Percentiles rank a stretch among this genome's conserved stretches.
phyloP scores from a whole-genome alignment of 2,113 vertebrate species.

The Triplophysa tibetana region DNA sequence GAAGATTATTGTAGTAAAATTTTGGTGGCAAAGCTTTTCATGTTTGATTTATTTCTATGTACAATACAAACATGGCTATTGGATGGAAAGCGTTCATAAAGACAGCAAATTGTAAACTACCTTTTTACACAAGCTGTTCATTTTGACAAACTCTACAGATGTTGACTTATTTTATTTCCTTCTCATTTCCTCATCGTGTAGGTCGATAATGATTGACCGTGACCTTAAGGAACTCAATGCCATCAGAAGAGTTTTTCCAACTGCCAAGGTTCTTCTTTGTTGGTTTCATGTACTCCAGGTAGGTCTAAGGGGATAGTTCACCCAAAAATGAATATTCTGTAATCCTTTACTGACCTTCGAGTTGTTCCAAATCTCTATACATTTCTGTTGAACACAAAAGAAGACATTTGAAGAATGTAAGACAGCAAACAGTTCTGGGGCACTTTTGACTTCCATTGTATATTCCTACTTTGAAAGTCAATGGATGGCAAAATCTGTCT shows the following conservation, averaged over 20 bases:
- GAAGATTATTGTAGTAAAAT: neutral
- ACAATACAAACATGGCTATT: neutral
- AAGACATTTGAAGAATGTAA: too few relatives aligned
- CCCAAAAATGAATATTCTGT: too few relatives aligned
- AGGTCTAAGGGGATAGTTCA: neutral
- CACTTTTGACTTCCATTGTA: too few relatives aligned
- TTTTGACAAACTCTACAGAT: neutral
- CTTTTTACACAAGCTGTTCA: neutral
- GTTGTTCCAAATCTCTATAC: too few relatives aligned
- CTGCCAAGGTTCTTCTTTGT: conserved; percentile 22
- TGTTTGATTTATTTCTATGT: neutral
- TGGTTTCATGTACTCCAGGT: conserved; percentile 40
- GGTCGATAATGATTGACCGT: conserved; percentile 40
- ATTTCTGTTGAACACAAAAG: too few relatives aligned
- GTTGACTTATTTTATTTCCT: neutral
- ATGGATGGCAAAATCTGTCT: too few relatives aligned
- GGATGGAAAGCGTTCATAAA: neutral
- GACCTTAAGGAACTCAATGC: conserved; percentile 35
- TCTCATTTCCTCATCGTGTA: neutral
- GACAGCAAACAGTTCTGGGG: too few relatives aligned
- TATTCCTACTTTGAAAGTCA: too few relatives aligned
- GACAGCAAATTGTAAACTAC: neutral
- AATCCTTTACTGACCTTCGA: too few relatives aligned
- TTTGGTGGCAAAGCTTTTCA: neutral
- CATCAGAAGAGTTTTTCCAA: conserved; percentile 28